phyloP scores from a whole-genome alignment of 2,888 invertebrate genomes.

The Pemphredon lugubris region DNA sequence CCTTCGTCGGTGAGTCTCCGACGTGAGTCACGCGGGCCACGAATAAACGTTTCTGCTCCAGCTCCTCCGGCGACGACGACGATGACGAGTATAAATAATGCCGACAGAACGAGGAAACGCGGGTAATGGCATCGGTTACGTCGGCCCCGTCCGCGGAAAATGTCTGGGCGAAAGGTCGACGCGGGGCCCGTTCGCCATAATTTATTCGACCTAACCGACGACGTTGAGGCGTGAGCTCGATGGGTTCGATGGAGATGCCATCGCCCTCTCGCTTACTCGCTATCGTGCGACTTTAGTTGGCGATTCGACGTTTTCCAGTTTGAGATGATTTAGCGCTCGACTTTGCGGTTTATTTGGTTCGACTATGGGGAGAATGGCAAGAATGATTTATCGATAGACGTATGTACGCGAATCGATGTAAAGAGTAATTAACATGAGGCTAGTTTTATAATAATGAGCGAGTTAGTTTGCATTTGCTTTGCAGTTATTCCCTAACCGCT shows the following conservation, averaged over 20 bases:
- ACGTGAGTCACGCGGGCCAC: slow-evolving; percentile 66
- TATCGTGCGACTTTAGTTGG: no score
- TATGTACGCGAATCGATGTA: no score
- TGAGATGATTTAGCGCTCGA: not conserved
- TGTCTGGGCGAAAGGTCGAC: slow-evolving; percentile 35
- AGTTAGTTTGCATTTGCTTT: no score
- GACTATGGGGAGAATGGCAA: no score
- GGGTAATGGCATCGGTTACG: slow-evolving; percentile 54
- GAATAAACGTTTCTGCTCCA: slow-evolving; percentile 64
- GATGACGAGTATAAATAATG: slow-evolving; percentile 67
- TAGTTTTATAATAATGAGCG: no score
- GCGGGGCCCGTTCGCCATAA: slow-evolving; percentile 20
- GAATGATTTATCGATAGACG: no score
- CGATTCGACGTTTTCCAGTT: no score
- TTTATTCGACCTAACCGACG: slow-evolving; percentile 33
- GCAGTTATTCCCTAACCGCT: no score
- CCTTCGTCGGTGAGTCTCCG: slow-evolving; percentile 31
- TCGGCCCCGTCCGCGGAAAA: slow-evolving; percentile 32
- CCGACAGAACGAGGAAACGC: slow-evolving; percentile 58
- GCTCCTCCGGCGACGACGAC: slow-evolving; percentile 53
- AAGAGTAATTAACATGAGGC: no score
- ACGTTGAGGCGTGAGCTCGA: slow-evolving; percentile 5
- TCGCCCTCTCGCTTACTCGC: not conserved
- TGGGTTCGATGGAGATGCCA: slow-evolving; percentile 9
- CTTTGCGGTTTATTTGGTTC: no score